Evolutionary conservation across 2,797 vertebrate species (phyloP).

Genomic region (Tenualosa thibaudeaui): DNA sequence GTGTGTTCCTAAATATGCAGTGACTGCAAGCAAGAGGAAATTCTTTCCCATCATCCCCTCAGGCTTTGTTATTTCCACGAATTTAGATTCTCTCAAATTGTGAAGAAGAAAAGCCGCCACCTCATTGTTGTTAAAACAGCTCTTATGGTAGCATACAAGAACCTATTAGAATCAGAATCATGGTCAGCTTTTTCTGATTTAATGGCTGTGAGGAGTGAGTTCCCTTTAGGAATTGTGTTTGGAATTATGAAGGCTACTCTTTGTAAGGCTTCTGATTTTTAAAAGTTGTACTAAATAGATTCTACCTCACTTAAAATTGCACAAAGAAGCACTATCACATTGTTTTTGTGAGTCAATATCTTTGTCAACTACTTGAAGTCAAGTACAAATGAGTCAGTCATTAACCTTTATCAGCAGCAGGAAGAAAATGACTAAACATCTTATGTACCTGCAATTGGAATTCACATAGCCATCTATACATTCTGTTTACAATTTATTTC

Average conservation of each 20-base stretch:
- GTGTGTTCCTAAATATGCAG: no score
- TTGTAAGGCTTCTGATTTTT: neutral
- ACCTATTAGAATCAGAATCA: no score
- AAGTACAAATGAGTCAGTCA: slow-evolving; percentile 2
- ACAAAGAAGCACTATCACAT: neutral
- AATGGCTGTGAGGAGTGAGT: neutral
- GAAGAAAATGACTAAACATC: neutral
- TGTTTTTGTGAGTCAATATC: slow-evolving; percentile 8
- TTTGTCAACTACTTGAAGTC: neutral
- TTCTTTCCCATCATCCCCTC: neutral
- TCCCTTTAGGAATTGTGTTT: neutral
- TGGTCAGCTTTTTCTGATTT: no score
- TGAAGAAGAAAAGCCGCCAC: neutral
- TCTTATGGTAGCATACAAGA: neutral
- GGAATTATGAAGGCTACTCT: neutral
- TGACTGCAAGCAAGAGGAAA: no score
- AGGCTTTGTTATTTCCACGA: neutral
- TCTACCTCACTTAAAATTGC: neutral
- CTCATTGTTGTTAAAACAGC: neutral
- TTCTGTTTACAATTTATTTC: neutral
- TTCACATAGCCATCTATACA: neutral
- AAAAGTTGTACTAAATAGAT: neutral
- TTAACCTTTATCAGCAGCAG: slow-evolving; percentile 3
- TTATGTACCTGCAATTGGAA: neutral
- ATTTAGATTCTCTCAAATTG: no score